These are phyloP conservation scores for Xerus rutilus DNA, from an alignment of 2,797 vertebrate species.

Conservation along the genomic window DNA sequence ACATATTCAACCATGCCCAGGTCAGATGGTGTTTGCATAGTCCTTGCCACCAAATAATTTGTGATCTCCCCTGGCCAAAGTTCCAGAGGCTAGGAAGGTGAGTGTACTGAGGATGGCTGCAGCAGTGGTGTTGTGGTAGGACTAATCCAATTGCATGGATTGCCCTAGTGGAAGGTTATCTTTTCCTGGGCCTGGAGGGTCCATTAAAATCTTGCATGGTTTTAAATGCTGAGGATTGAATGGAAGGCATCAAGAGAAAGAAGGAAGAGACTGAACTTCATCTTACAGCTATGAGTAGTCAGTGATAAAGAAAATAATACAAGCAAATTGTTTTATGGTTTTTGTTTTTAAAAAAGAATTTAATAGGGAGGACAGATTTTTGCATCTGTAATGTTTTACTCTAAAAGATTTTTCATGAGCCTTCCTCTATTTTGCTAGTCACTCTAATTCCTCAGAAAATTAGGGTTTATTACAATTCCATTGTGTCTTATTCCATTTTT, in stretches of 20 bases:
- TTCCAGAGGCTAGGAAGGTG: not conserved
- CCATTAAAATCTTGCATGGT: not conserved
- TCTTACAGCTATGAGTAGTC: not conserved
- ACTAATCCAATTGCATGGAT: not conserved
- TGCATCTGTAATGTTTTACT: not conserved
- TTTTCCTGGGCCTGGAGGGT: not conserved
- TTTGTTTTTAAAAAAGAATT: not conserved
- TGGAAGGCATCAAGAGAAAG: not conserved
- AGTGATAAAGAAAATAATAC: not conserved
- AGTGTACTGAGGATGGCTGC: not conserved
- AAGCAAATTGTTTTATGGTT: not conserved
- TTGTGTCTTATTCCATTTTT: not conserved
- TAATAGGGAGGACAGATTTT: not conserved
- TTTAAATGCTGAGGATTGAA: not conserved
- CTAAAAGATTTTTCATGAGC: not conserved
- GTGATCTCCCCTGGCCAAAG: not conserved
- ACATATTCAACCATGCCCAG: not conserved
- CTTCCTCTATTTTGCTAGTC: conserved; percentile 26
- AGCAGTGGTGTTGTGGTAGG: not conserved
- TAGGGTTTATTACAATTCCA: not conserved
- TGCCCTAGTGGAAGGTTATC: not conserved
- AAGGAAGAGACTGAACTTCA: not conserved
- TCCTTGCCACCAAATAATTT: not conserved
- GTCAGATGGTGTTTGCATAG: not conserved
- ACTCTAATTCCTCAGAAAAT: not conserved